These are phyloP conservation scores for Smithornis capensis DNA, from an alignment of 2,113 vertebrate species.

Conservation along the genomic window DNA sequence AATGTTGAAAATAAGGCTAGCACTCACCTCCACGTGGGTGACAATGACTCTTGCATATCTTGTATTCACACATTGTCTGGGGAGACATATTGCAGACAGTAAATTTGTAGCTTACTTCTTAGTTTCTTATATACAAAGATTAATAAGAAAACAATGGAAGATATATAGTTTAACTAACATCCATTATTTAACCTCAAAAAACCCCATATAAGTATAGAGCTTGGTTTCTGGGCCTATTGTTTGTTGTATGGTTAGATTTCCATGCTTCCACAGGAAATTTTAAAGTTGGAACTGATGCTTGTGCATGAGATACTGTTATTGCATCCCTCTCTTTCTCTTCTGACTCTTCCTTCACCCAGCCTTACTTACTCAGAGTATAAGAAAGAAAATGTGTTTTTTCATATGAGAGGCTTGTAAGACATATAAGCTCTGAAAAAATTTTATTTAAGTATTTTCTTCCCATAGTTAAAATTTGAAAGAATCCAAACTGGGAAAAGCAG, in stretches of 20 bases:
- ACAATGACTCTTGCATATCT: background rate
- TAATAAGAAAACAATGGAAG: background rate
- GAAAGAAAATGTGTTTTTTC: background rate
- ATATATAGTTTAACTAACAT: background rate
- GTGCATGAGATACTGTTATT: rapidly evolving
- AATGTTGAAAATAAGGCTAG: background rate
- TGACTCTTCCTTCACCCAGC: background rate
- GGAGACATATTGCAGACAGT: background rate
- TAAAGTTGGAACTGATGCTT: background rate
- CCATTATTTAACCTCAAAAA: background rate
- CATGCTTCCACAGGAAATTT: background rate
- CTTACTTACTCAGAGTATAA: background rate
- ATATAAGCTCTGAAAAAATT: background rate
- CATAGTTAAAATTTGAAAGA: background rate
- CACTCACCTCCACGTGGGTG: background rate
- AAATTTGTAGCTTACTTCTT: background rate
- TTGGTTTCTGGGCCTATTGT: background rate
- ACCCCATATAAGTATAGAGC: background rate
- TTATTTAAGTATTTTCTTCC: background rate
- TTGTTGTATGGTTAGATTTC: background rate
- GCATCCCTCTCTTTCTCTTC: background rate
- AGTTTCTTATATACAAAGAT: background rate
- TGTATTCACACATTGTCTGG: background rate
- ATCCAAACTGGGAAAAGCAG: background rate
- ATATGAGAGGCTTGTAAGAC: background rate